Evolutionary conservation across 2,797 vertebrate genomes (phyloP).

Genomic region (Sphaeramia orbicularis): DNA sequence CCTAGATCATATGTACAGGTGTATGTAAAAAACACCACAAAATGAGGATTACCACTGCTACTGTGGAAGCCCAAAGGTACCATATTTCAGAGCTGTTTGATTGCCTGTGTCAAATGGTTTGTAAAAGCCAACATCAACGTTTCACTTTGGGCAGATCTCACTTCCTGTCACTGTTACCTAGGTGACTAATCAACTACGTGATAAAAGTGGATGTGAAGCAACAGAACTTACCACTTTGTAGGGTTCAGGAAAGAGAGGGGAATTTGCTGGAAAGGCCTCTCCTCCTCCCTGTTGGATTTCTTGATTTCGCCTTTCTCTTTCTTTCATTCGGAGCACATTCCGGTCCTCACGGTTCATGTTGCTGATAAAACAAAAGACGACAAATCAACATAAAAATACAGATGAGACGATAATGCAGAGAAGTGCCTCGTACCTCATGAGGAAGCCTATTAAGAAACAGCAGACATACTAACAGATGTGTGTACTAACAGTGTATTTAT

Average conservation of each 20-base stretch:
- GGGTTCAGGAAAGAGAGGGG: conserved; percentile 98
- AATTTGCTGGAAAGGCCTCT: conserved; percentile 97
- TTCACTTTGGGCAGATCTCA: conserved; percentile 16
- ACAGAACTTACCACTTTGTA: conserved; percentile 98
- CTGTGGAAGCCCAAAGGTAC: conserved; percentile 4
- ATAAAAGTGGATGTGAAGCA: conserved; percentile 44
- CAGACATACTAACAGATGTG: no score
- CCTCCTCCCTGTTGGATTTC: conserved; percentile 99
- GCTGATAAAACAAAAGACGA: conserved; percentile 85
- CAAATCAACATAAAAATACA: conserved; percentile 39
- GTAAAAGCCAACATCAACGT: conserved; percentile 14
- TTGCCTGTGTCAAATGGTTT: not conserved
- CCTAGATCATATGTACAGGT: not conserved
- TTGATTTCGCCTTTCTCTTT: conserved; percentile 99
- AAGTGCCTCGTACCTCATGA: not conserved
- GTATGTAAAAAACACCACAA: not conserved
- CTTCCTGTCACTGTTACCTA: conserved; percentile 44
- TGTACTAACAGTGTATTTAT: no score
- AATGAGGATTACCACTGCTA: conserved; percentile 2
- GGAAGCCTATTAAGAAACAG: not conserved
- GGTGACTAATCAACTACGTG: conserved; percentile 35
- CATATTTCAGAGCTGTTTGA: conserved; percentile 12
- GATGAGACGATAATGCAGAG: not conserved
- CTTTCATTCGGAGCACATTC: conserved; percentile 99
- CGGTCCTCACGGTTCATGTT: conserved; percentile 99